Evolutionary conservation across 2,888 invertebrate genomes (phyloP).

Genomic region (Drosophila ezoana): DNA sequence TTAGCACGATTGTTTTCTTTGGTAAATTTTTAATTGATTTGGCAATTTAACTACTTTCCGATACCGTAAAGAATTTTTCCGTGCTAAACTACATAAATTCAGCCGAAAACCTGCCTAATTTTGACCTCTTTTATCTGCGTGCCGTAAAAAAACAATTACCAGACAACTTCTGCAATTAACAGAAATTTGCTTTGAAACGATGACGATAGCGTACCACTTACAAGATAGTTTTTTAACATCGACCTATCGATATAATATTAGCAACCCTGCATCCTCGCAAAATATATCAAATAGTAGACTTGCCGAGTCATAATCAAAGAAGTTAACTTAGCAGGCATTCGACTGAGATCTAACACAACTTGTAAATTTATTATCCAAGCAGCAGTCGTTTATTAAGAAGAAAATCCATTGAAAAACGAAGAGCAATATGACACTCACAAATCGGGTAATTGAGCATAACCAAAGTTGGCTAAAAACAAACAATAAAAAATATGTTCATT

Average conservation of each 20-base stretch:
- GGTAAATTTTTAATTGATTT: too few species aligned
- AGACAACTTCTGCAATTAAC: too few species aligned
- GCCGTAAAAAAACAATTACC: too few species aligned
- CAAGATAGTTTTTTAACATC: not conserved
- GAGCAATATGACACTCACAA: slow-evolving; percentile 79
- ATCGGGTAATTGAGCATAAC: slow-evolving; percentile 68
- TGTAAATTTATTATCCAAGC: not conserved
- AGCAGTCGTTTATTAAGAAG: not conserved
- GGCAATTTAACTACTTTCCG: too few species aligned
- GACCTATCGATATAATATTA: slow-evolving; percentile 21
- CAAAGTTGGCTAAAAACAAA: not conserved
- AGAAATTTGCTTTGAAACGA: too few species aligned
- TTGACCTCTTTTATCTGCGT: too few species aligned
- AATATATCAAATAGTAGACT: slow-evolving; percentile 30
- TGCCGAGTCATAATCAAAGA: slow-evolving; percentile 56
- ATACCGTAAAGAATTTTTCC: too few species aligned
- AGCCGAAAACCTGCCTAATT: too few species aligned
- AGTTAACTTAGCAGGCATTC: not conserved
- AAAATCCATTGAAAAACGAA: not conserved
- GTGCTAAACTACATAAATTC: too few species aligned
- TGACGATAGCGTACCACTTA: too few species aligned
- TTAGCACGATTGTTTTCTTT: too few species aligned
- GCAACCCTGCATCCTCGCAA: slow-evolving; percentile 10
- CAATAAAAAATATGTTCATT: not conserved
- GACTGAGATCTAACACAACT: not conserved